Evolutionary conservation across 2,797 vertebrate species (phyloP).

Genomic region (Sebastes hopkinsi): DNA sequence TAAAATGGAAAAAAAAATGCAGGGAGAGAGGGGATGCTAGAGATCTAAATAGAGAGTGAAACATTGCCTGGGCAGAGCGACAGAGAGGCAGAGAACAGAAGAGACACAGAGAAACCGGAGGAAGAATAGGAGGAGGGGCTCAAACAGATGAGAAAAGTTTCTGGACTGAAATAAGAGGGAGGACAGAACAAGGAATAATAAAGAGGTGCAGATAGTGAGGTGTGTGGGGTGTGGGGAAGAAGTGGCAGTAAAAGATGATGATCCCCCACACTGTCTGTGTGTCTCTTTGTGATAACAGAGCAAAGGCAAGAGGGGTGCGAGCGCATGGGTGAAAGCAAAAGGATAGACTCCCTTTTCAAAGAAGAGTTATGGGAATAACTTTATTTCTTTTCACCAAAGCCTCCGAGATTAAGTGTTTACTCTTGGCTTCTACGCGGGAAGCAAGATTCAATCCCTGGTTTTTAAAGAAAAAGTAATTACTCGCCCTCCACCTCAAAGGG

Average conservation of each 20-base stretch:
- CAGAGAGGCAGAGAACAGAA: background rate
- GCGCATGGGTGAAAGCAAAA: slow-evolving; percentile 28
- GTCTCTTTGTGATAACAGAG: slow-evolving; percentile 53
- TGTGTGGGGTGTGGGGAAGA: background rate
- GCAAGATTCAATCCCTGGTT: slow-evolving; percentile 40
- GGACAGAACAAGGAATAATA: slow-evolving; percentile 32
- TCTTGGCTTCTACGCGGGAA: slow-evolving; percentile 29
- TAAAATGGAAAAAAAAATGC: background rate
- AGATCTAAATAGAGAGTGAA: slow-evolving; percentile 22
- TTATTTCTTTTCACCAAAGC: slow-evolving; percentile 44
- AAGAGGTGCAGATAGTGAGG: slow-evolving; percentile 22
- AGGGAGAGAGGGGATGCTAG: background rate
- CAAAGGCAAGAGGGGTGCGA: slow-evolving; percentile 4
- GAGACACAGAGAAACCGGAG: background rate
- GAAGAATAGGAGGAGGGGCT: slow-evolving; percentile 31
- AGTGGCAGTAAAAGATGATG: slow-evolving; percentile 35
- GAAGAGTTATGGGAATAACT: slow-evolving; percentile 32
- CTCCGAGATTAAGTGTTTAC: slow-evolving; percentile 65
- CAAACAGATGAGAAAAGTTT: slow-evolving; percentile 56
- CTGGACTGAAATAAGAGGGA: slow-evolving; percentile 25
- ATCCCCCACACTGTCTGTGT: slow-evolving; percentile 31
- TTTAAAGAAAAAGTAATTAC: slow-evolving; percentile 63
- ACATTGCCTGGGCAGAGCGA: background rate
- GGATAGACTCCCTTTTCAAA: slow-evolving; percentile 39
- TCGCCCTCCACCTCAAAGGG: slow-evolving; percentile 37